Evolutionary conservation across 2,888 invertebrate species (phyloP).

Genomic region (Vandiemenella viatica): DNA sequence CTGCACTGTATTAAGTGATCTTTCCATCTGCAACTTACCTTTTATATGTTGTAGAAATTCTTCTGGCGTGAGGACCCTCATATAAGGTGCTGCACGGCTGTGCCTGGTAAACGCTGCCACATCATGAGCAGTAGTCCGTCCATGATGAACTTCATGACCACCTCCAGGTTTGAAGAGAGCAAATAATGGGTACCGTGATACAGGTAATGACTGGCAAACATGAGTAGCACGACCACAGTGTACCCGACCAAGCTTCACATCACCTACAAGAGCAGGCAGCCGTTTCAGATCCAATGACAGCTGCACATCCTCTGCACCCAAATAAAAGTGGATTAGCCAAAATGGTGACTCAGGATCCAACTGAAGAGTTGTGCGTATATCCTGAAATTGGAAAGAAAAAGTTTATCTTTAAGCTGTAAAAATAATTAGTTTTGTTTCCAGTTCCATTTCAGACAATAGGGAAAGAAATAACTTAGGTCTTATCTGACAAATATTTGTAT

Average conservation of each 20-base stretch:
- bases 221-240: slow-evolving; percentile 41
- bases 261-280: slow-evolving; percentile 39
- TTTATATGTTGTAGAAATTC: slow-evolving; percentile 35
- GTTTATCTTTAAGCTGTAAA: too few relatives aligned
- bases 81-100: slow-evolving; percentile 36
- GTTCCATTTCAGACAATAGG: too few relatives aligned
- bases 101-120: slow-evolving; percentile 48
- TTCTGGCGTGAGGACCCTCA: slow-evolving; percentile 45
- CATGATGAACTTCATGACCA: slow-evolving; percentile 58
- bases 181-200: slow-evolving; percentile 48
- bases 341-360: slow-evolving; percentile 25
- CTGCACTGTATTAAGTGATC: too few relatives aligned
- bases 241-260: slow-evolving; percentile 40
- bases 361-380: slow-evolving; percentile 20
- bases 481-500: too few relatives aligned
- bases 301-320: slow-evolving; percentile 33
- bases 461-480: too few relatives aligned
- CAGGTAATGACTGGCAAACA: slow-evolving; percentile 42
- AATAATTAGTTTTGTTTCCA: too few relatives aligned
- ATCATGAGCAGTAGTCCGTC: slow-evolving; percentile 39
- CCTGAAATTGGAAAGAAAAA: slow-evolving; percentile 20
- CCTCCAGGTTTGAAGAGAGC: slow-evolving; percentile 58
- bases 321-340: slow-evolving; percentile 40
- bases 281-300: slow-evolving; percentile 38
- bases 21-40: too few relatives aligned